Base-by-base conservation (phyloP, 2,797 vertebrate genomes). In the Ptychobarbus kaznakovi region DNA sequence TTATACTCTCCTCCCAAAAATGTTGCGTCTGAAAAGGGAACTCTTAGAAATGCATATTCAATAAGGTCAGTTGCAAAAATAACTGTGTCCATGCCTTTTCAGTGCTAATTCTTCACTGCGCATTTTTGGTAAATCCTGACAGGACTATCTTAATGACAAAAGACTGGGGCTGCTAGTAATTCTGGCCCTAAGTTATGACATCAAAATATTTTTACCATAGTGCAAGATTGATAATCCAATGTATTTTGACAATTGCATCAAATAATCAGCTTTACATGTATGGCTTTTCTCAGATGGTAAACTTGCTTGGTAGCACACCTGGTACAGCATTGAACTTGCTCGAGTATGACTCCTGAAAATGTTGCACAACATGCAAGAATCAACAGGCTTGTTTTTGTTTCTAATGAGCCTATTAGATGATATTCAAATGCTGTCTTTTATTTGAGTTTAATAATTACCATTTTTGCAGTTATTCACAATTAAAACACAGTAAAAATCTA, bases 181-280 rank as follows among this genome's bases (percentile, higher is more conserved):
- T 46, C 44, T 46, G 11, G 49, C 16, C 5, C 16, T 51, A 51
- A 44, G 20, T 40, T 69, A 22, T 69, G 38, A 22, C 38, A 11
- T 69, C 2, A 69, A 40, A 40, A 69, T 9, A 69, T 38, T 40
- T 38, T 69, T 69, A 69, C 35, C 4, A 69, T 40, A 40, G 18
- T 69, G 18, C 5, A 69, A 40, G 3, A 46, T 46, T 73, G n/a
- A 40, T 70, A 42, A 44, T 22, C 10, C 20, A 22, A 22, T 69
- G 42, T 42, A 73, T 46, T 72, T 72, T 44, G 40, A 28, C 22
- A 28, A 28, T 25, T 73, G 70, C 70, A 46, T 73, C 70, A 46
- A 42, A 28, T 73, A 28, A 28, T 15, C 13, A 6, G 42, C 40
- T 46, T 8, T 13, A 4, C n/a, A 25, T n/a, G 6, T 72, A 46